Evolutionary conservation across 2,888 invertebrate genomes (phyloP).

Genomic region (Euclidia mi): DNA sequence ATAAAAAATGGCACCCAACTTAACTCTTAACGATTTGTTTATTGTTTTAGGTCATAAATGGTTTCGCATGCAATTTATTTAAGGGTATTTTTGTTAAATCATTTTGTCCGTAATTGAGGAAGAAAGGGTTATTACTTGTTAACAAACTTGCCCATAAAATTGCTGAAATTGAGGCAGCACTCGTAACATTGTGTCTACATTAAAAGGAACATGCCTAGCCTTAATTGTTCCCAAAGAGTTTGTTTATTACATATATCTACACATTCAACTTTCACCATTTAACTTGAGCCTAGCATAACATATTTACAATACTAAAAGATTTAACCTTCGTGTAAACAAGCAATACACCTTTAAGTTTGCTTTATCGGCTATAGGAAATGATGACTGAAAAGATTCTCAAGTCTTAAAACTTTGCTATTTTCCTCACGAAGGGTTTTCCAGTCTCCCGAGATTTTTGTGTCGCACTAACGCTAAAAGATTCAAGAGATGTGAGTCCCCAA

Average conservation of each 20-base stretch:
- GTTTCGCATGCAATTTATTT: conserved; percentile 19
- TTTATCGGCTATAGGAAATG: conserved; percentile 51
- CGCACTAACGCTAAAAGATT: conserved; percentile 61
- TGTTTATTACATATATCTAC: neutral
- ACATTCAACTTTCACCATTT: neutral
- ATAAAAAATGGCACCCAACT: conserved; percentile 23
- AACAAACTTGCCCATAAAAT: conserved; percentile 4
- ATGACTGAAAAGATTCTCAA: conserved; percentile 55
- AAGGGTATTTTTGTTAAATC: conserved; percentile 13
- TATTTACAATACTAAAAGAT: conserved; percentile 11
- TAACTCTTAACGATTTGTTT: too few relatives aligned
- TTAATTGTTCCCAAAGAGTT: conserved; percentile 9
- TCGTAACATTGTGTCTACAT: conserved; percentile 30
- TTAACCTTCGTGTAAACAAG: conserved; percentile 5
- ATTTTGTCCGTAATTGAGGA: conserved; percentile 8
- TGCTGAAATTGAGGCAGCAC: neutral
- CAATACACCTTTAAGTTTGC: conserved; percentile 33
- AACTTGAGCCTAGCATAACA: neutral
- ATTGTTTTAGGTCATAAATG: conserved; percentile 4
- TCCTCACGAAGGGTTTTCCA: conserved; percentile 55
- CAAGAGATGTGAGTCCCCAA: conserved; percentile 53
- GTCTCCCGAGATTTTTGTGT: conserved; percentile 53
- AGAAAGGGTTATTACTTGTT: neutral
- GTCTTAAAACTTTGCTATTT: conserved; percentile 61
- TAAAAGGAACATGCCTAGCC: conserved; percentile 21